These are phyloP conservation scores for Lymantria monacha DNA, from an alignment of 2,888 invertebrate species.

Conservation along the genomic window DNA sequence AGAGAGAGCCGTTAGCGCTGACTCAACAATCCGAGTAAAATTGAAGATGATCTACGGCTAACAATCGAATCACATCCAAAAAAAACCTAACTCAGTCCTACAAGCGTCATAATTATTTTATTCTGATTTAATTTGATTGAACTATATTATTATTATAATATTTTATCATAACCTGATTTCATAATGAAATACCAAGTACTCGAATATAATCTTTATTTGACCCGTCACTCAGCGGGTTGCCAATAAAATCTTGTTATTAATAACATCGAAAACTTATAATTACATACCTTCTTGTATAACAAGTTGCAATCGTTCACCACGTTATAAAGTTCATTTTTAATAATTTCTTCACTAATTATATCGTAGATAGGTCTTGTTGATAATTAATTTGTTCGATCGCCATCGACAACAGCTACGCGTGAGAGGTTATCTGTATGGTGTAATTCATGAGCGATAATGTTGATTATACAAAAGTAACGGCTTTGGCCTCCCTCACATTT, in stretches of 20 bases:
- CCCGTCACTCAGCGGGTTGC: background rate
- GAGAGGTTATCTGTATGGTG: conserved; percentile 14
- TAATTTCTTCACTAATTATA: conserved; percentile 38
- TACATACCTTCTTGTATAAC: conserved; percentile 2
- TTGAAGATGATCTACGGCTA: too few species aligned
- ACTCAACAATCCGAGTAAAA: too few species aligned
- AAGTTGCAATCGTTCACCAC: conserved; percentile 9
- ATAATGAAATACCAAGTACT: background rate
- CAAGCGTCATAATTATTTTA: too few species aligned
- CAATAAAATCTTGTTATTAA: conserved; percentile 1
- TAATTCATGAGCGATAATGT: conserved; percentile 16
- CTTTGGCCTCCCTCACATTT: too few species aligned
- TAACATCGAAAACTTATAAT: background rate
- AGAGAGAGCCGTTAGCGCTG: too few species aligned
- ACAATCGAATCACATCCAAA: too few species aligned
- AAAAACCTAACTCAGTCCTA: too few species aligned
- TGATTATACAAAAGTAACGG: too few species aligned
- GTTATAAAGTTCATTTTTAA: conserved; percentile 20
- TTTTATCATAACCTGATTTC: too few species aligned
- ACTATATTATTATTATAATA: too few species aligned
- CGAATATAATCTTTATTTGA: background rate
- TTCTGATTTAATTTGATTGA: too few species aligned
- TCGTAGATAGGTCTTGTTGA: conserved; percentile 30
- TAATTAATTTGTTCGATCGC: conserved; percentile 33
- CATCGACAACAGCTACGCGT: conserved; percentile 12